Evolutionary conservation across 2,888 invertebrate species (phyloP).

Genomic region (Calameuta filiformis): DNA sequence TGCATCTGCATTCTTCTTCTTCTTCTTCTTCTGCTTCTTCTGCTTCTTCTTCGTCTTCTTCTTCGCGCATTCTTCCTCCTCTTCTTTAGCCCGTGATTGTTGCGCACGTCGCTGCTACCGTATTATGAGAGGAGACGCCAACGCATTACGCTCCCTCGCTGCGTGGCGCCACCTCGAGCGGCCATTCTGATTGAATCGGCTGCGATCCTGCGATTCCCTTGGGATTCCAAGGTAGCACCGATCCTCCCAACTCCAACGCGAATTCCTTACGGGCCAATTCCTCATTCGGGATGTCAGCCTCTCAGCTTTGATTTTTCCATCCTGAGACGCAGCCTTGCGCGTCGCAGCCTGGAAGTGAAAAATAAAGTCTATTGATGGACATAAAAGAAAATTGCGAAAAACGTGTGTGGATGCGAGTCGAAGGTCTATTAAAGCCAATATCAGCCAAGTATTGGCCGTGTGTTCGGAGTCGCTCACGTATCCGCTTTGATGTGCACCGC

Average conservation of each 20-base stretch:
- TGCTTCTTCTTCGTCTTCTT: slow-evolving; percentile 9
- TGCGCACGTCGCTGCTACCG: slow-evolving; percentile 35
- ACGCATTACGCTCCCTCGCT: slow-evolving; percentile 31
- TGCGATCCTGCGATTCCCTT: slow-evolving; percentile 18
- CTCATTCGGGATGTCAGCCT: neutral
- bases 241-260: neutral
- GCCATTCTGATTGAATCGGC: slow-evolving; percentile 52
- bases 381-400: neutral
- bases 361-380: neutral
- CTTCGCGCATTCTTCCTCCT: slow-evolving; percentile 3
- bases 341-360: neutral
- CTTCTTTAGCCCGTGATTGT: slow-evolving; percentile 27
- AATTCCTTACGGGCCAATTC: neutral
- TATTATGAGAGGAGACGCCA: slow-evolving; percentile 39
- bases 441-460: neutral
- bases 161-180: slow-evolving; percentile 55
- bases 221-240: slow-evolving; percentile 3
- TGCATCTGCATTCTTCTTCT: neutral
- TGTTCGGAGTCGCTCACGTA: slow-evolving; percentile 45
- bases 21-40: slow-evolving; percentile 3
- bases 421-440: neutral
- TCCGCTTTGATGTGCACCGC: slow-evolving; percentile 60
- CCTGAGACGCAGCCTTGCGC: neutral
- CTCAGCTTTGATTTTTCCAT: neutral
- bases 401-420: neutral